A percentile compares a stretch with the other conserved stretches of the same genome.
These are phyloP conservation scores for Nerophis ophidion DNA, from an alignment of 2,113 vertebrate species.

Conservation along the genomic window DNA sequence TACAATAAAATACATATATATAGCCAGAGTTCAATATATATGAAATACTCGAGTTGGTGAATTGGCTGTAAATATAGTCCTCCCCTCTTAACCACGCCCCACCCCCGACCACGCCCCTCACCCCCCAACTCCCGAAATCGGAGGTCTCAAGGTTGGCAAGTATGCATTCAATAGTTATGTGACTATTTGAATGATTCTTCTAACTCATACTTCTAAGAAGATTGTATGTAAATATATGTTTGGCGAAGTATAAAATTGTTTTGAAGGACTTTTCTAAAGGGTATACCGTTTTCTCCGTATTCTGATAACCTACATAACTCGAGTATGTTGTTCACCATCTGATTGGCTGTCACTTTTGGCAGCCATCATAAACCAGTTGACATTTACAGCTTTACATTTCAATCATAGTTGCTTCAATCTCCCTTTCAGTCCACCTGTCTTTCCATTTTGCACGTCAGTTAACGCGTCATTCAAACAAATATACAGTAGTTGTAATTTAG, in stretches of 20 bases:
- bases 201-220: background rate
- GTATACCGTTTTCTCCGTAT: background rate
- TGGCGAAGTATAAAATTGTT: background rate
- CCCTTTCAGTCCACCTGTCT: conserved; percentile 53
- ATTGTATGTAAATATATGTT: conserved; percentile 1
- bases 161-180: no score
- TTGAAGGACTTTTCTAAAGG: background rate
- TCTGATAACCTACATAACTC: conserved; percentile 16
- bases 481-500: conserved; percentile 2
- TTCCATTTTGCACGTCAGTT: conserved; percentile 36
- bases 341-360: conserved; percentile 29
- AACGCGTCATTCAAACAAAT: conserved; percentile 13
- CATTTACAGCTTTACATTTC: conserved; percentile 39
- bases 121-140: no score
- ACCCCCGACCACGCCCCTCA: no score
- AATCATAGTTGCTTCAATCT: conserved; percentile 27
- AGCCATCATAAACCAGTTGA: conserved; percentile 42
- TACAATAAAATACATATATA: no score
- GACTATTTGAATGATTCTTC: no score
- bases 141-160: no score
- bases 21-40: no score
- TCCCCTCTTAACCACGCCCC: no score
- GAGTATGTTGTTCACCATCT: conserved; percentile 5
- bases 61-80: no score
- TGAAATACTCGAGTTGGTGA: no score